phyloP scores from a whole-genome alignment of 2,113 vertebrate genomes.

The Mellivora capensis region DNA sequence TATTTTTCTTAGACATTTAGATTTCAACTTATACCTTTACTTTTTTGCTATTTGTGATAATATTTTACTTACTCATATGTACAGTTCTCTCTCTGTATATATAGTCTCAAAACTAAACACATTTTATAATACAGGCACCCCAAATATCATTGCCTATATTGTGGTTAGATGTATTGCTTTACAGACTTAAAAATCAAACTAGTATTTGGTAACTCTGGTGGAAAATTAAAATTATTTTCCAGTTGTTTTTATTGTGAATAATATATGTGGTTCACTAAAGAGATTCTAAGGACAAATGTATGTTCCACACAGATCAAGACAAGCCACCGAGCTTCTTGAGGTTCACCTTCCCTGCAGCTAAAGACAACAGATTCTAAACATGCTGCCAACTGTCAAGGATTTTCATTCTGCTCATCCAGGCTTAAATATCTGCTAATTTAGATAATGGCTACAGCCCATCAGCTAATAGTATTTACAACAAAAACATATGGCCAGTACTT shows the following conservation, averaged over 20 bases:
- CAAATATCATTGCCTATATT: background rate
- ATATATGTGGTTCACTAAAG: background rate
- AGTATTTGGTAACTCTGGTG: background rate
- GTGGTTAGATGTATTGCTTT: background rate
- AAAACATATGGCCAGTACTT: conserved; percentile 56
- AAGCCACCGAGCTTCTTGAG: background rate
- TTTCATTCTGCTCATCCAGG: conserved; percentile 53
- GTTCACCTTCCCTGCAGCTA: conserved; percentile 23
- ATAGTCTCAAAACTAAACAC: background rate
- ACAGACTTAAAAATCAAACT: conserved; percentile 9
- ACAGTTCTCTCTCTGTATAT: background rate
- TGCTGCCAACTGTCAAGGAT: background rate
- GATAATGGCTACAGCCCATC: conserved; percentile 58
- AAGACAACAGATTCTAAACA: background rate
- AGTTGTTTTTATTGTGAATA: background rate
- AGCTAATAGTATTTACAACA: conserved; percentile 67
- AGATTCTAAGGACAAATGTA: background rate
- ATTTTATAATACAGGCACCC: background rate
- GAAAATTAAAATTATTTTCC: conserved; percentile 13
- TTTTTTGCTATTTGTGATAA: background rate
- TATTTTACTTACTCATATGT: background rate
- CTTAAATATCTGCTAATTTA: conserved; percentile 71
- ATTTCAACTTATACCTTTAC: conserved; percentile 14
- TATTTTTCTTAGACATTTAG: background rate
- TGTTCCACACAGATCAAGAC: background rate